phyloP scores from a whole-genome alignment of 2,888 invertebrate genomes.

The Epicampocera succincta region DNA sequence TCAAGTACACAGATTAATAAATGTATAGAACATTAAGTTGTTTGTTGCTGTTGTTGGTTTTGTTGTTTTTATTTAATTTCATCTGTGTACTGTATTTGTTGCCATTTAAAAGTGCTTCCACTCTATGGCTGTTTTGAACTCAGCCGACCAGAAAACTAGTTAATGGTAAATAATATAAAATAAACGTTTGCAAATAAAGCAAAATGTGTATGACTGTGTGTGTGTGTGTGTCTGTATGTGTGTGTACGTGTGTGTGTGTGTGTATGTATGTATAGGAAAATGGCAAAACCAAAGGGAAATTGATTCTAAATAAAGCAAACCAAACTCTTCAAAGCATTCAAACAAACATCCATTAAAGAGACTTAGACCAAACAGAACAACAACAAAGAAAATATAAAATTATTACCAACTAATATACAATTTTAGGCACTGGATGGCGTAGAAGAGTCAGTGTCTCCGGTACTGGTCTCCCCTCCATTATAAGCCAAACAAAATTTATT shows the following conservation, averaged over 20 bases:
- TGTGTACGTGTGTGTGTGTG: no score
- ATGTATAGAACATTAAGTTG: constrained; percentile 70
- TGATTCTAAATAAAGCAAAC: constrained; percentile 23
- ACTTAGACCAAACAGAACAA: constrained; percentile 45
- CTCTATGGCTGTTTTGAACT: constrained; percentile 76
- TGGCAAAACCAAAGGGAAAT: constrained; percentile 47
- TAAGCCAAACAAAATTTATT: constrained; percentile 49
- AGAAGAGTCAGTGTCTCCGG: neutral
- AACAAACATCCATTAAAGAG: constrained; percentile 61
- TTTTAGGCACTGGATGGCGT: constrained; percentile 27
- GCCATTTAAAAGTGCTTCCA: constrained; percentile 58
- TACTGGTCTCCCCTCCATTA: constrained; percentile 48
- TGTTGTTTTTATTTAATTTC: constrained; percentile 27
- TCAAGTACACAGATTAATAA: constrained; percentile 79
- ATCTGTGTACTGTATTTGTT: constrained; percentile 34
- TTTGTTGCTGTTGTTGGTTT: constrained; percentile 48
- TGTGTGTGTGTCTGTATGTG: no score
- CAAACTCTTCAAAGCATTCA: constrained; percentile 37
- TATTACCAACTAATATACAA: constrained; percentile 46
- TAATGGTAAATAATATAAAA: constrained; percentile 73
- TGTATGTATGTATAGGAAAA: constrained; percentile 22
- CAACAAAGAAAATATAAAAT: constrained; percentile 25
- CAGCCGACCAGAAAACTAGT: constrained; percentile 80
- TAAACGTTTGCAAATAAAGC: constrained; percentile 63
- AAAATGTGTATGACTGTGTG: constrained; percentile 16